phyloP scores from a whole-genome alignment of 1,140 invertebrate species.

The Brachionus rotundiformis region DNA sequence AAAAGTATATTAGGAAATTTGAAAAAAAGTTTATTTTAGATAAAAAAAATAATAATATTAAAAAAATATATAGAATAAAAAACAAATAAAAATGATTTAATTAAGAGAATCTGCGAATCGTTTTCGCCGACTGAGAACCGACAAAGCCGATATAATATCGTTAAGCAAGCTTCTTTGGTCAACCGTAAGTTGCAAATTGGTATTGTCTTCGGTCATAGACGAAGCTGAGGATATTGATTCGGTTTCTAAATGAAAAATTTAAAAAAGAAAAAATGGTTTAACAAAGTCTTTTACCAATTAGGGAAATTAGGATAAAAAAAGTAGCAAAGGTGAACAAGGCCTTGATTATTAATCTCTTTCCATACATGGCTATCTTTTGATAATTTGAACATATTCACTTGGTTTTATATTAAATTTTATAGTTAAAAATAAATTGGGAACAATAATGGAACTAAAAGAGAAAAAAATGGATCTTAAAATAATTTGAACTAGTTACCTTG shows the following conservation, averaged over 20 bases:
- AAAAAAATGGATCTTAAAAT: background rate
- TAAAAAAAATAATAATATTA: background rate
- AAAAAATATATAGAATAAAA: background rate
- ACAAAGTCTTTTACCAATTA: too few relatives aligned
- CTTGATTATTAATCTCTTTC: background rate
- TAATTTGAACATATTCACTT: background rate
- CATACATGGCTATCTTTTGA: background rate
- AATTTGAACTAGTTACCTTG: background rate
- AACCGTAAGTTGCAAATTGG: background rate
- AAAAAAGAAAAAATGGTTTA: background rate
- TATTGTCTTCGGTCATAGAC: background rate
- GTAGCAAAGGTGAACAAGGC: background rate
- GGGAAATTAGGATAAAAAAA: background rate
- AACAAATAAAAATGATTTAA: conserved; percentile 10
- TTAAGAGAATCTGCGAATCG: background rate
- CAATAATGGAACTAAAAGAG: background rate
- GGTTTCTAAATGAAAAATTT: background rate
- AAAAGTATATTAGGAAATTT: too few relatives aligned
- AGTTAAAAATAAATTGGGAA: background rate
- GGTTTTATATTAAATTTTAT: background rate
- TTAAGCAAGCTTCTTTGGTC: conserved; percentile 43
- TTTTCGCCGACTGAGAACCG: background rate
- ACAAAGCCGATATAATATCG: conserved; percentile 25
- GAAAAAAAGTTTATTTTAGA: too few relatives aligned
- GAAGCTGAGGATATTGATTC: background rate